phyloP scores from a whole-genome alignment of 2,113 vertebrate genomes.

The Scalopus aquaticus region DNA sequence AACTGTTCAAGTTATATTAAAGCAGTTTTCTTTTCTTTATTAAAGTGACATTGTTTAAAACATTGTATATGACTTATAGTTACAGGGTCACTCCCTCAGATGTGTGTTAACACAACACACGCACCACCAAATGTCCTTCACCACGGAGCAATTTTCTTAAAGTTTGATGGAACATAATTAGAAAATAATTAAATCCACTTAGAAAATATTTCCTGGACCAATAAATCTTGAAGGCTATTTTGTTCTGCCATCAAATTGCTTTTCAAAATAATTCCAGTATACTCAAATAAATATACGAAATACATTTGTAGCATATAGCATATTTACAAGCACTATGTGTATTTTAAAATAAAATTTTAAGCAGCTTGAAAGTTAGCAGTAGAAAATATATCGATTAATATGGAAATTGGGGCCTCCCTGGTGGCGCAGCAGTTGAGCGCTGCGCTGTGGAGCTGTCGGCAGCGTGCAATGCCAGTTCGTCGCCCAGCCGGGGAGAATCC shows the following conservation, averaged over 20 bases:
- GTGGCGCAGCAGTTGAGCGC: too few species aligned
- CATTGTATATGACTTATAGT: too few species aligned
- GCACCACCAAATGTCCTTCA: too few species aligned
- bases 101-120: too few species aligned
- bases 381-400: background rate
- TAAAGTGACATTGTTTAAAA: too few species aligned
- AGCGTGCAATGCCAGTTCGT: too few species aligned
- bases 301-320: background rate
- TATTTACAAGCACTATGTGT: background rate
- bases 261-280: slow-evolving; percentile 7
- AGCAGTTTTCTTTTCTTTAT: too few species aligned
- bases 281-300: background rate
- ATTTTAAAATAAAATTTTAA: slow-evolving; percentile 10
- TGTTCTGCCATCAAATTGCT: background rate
- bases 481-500: too few species aligned
- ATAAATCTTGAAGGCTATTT: background rate
- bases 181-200: too few species aligned
- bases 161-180: background rate
- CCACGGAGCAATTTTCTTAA: background rate
- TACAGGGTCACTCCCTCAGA: too few species aligned
- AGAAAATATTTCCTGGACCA: slow-evolving; percentile 15
- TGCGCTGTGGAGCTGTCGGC: too few species aligned
- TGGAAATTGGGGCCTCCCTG: too few species aligned
- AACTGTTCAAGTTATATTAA: background rate
- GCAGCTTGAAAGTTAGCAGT: background rate